Percentiles rank a stretch among this genome's conserved stretches.
phyloP scores from a whole-genome alignment of 1,140 invertebrate genomes.

The Ceratina japonica region DNA sequence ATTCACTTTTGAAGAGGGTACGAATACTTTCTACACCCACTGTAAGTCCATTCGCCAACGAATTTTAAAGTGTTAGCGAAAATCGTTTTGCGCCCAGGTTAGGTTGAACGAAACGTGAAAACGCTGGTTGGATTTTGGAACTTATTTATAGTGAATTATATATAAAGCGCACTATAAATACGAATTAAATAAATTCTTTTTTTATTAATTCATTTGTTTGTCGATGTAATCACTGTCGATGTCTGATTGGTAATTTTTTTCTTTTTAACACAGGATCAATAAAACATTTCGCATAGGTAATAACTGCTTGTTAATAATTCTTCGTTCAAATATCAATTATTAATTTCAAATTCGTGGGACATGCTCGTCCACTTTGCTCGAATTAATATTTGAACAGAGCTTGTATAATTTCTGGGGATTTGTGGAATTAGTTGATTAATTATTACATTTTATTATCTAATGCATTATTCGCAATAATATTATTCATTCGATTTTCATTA shows the following conservation, averaged over 20 bases:
- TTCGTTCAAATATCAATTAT: too few species aligned
- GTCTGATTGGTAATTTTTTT: too few species aligned
- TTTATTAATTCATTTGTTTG: too few species aligned
- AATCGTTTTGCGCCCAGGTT: neutral
- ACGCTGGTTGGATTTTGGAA: too few species aligned
- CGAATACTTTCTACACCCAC: constrained; percentile 25
- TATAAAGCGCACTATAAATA: too few species aligned
- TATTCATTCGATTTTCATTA: neutral
- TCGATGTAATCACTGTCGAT: too few species aligned
- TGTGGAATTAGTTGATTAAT: constrained; percentile 11
- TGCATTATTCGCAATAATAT: constrained; percentile 8
- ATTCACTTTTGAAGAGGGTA: too few species aligned
- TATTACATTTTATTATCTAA: neutral
- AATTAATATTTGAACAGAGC: constrained; percentile 6
- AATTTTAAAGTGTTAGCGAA: neutral
- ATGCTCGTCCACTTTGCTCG: neutral
- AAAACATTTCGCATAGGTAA: too few species aligned
- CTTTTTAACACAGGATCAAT: neutral
- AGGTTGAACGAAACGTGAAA: too few species aligned
- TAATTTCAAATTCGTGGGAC: neutral
- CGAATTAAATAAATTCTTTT: too few species aligned
- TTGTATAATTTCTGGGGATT: neutral
- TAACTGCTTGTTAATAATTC: neutral
- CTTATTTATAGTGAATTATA: too few species aligned
- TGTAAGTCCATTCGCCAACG: constrained; percentile 51